Evolutionary conservation across 2,797 vertebrate genomes (phyloP), one percentile per base, ranked within the genome.

Genomic region (Salmo trutta): DNA sequence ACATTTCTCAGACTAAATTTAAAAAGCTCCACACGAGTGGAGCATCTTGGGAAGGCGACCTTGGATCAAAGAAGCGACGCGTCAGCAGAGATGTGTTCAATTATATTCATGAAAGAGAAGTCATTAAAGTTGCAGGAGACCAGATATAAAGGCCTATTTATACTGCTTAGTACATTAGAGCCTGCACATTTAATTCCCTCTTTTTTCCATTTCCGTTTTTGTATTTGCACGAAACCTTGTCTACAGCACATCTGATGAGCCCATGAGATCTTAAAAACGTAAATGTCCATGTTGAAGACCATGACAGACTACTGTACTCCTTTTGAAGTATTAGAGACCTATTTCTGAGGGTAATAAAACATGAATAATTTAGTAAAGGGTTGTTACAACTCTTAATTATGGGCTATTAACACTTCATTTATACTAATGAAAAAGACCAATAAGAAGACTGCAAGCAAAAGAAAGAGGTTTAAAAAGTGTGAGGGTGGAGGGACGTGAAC

Each of bases 311-410:
- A 66, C 41, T 21, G 67, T 8, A 3, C 24, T 16, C 74, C 68
- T 51, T 74, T 66, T 59, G 54, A 81, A 81, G 64, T 79, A 84
- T 87, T 82, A 81, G 73, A n/a, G 79, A 83, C 86, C 85, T 84
- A 84, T 89, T 92, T 91, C 80, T 78, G 85, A 88, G 16, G 65
- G 86, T 86, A 84, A 89, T 86, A 83, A 88, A 86, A 83, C 59
- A 73, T 93, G 62, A 92, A 94, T 93, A 82, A 93, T 92, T 92
- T 71, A 93, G 77, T 74, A 71, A 73, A 77, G 62, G 56, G 27
- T 75, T 78, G 64, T 74, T 83, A 84, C 80, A 83, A 69, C 41
- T 47, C 81, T 83, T 85, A 85, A 88, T 88, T 87, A 87, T 81
- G 76, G 84, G 73, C 56, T 77, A 76, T 83, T 77, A 83, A 71